These are phyloP conservation scores for Papilio gigon DNA, from an alignment of 2,888 invertebrate genomes.

Conservation along the genomic window DNA sequence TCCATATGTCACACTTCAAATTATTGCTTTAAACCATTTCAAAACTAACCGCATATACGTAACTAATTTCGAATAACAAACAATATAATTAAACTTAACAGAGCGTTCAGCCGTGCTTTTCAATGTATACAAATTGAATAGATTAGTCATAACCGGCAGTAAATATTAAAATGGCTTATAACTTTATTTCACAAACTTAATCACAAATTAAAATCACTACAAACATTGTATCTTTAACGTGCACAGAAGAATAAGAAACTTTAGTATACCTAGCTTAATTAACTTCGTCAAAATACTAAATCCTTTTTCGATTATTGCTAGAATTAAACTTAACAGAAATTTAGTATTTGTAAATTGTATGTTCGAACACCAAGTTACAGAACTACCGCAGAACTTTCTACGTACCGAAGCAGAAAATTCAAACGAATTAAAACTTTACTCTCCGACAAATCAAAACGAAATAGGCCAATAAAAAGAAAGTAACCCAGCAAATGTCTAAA, in stretches of 20 bases:
- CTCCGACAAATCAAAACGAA: slow-evolving; percentile 64
- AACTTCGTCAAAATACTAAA: too few species aligned
- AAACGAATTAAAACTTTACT: slow-evolving; percentile 47
- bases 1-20: slow-evolving; percentile 28
- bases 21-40: slow-evolving; percentile 35
- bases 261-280: too few species aligned
- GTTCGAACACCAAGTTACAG: slow-evolving; percentile 44
- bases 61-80: slow-evolving; percentile 40
- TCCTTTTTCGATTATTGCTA: too few species aligned
- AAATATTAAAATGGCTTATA: slow-evolving; percentile 29
- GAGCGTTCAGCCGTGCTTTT: slow-evolving; percentile 39
- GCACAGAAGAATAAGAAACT: too few species aligned
- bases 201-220: too few species aligned
- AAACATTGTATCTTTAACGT: too few species aligned
- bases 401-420: slow-evolving; percentile 19
- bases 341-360: neutral
- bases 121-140: slow-evolving; percentile 40
- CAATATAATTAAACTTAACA: slow-evolving; percentile 39
- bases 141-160: slow-evolving; percentile 14
- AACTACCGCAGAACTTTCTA: slow-evolving; percentile 40
- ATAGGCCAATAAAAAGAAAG: slow-evolving; percentile 66
- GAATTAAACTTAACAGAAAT: too few species aligned
- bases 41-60: slow-evolving; percentile 32
- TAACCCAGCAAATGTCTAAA: slow-evolving; percentile 57
- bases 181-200: neutral